phyloP scores from a whole-genome alignment of 2,113 vertebrate genomes.

The Cacatua alba region DNA sequence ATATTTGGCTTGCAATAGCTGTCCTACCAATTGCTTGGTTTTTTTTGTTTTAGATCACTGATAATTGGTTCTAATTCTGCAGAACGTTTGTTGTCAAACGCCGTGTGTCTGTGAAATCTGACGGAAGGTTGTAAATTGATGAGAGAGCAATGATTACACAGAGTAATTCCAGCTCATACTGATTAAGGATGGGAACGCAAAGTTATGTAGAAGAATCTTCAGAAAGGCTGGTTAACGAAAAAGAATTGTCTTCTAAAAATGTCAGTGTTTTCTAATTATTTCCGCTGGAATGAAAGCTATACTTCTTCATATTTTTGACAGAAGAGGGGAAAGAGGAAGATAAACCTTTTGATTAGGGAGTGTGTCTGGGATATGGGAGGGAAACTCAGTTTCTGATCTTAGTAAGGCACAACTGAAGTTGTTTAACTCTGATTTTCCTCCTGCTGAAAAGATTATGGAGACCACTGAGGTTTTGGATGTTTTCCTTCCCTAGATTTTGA shows the following conservation, averaged over 20 bases:
- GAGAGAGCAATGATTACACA: background rate
- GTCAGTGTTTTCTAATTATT: background rate
- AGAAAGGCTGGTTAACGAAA: background rate
- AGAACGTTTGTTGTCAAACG: background rate
- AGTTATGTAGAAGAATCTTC: background rate
- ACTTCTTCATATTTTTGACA: background rate
- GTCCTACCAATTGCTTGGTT: background rate
- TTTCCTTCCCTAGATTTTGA: background rate
- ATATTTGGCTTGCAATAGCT: background rate
- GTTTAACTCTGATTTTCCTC: background rate
- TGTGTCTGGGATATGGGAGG: background rate
- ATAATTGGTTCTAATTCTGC: background rate
- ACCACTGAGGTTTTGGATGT: background rate
- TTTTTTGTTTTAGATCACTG: background rate
- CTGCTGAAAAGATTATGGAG: background rate
- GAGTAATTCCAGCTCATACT: background rate
- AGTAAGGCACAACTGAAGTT: background rate
- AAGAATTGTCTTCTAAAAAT: background rate
- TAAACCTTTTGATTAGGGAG: background rate
- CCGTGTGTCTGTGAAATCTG: background rate
- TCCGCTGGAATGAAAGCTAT: background rate
- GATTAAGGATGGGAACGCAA: fast-evolving
- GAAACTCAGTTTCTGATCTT: background rate
- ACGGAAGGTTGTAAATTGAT: background rate
- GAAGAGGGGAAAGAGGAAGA: background rate